Evolutionary conservation across 2,888 invertebrate genomes (phyloP).

Genomic region (Folsomia manolachei): DNA sequence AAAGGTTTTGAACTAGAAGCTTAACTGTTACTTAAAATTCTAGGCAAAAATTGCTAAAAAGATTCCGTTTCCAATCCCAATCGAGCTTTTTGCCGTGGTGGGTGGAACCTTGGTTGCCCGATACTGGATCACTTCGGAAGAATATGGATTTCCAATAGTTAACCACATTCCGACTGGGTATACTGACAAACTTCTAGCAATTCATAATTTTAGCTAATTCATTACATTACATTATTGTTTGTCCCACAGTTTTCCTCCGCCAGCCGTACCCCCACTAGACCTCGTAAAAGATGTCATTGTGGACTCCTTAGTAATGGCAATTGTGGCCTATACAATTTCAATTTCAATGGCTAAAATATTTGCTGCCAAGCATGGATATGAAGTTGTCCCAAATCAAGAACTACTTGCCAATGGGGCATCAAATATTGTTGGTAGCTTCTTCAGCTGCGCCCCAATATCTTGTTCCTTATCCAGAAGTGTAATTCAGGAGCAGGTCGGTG

Average conservation of each 20-base stretch:
- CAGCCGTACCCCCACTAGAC: slow-evolving; percentile 60
- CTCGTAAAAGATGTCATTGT: slow-evolving; percentile 52
- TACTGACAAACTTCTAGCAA: slow-evolving; percentile 41
- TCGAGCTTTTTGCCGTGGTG: slow-evolving; percentile 75
- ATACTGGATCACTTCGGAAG: slow-evolving; percentile 60
- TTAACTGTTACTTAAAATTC: slow-evolving; percentile 50
- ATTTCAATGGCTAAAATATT: slow-evolving; percentile 74
- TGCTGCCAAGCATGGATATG: slow-evolving; percentile 68
- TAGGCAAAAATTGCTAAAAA: slow-evolving; percentile 66
- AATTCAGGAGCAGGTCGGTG: slow-evolving; percentile 65
- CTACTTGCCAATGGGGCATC: slow-evolving; percentile 65
- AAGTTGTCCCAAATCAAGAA: slow-evolving; percentile 71
- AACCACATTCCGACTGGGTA: slow-evolving; percentile 81
- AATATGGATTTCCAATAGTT: slow-evolving; percentile 65
- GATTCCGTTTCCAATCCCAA: slow-evolving; percentile 73
- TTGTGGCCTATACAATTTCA: slow-evolving; percentile 70
- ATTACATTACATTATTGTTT: not conserved
- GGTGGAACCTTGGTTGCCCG: slow-evolving; percentile 69
- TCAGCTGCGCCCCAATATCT: slow-evolving; percentile 55
- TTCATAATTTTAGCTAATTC: not conserved
- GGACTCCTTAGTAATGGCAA: slow-evolving; percentile 66
- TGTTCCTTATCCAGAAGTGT: slow-evolving; percentile 63
- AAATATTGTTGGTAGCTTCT: slow-evolving; percentile 62
- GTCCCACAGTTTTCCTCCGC: slow-evolving; percentile 62
- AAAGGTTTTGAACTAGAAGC: not conserved